Evolutionary conservation across 2,888 invertebrate genomes (phyloP), one percentile per base, ranked within the genome.

Genomic region (Ceraclea dissimilis): DNA sequence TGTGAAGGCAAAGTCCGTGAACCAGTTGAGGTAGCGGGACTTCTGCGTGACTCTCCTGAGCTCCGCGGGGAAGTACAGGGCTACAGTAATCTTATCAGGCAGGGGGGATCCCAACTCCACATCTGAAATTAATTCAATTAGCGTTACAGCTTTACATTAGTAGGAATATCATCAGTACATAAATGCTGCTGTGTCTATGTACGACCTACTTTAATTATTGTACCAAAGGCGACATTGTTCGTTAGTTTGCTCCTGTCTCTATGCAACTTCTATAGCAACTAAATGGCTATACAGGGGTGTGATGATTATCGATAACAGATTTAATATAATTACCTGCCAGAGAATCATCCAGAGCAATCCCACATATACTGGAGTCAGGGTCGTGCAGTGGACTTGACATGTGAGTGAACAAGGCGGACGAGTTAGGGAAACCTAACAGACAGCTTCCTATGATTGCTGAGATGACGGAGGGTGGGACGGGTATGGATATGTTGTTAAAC

Each of bases 1-100:
- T 0, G 83, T 84, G 69, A 84, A 91, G 47, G 85, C 69, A 2
- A 79, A 67, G 66, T 84, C 80, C 0, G 91, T 90, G 16, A 78
- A 73, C 91, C 91, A 92, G 53, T 70, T 72, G 13, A 62, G 63
- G 39, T 58, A 68, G 58, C 18, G 66, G 62, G 59, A 47, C 69
- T 64, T n/a, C 67, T 67, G 20, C 67, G 63, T 46, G 69, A 68
- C 11, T 10, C 64, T 65, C 19, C 85, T 75, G 20, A 82, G 75
- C 64, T 84, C 81, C 52, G 80, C 80, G 5, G 86, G 86, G 67
- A 85, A 86, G n/a, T 86, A 76, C 58, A 86, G 64, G 0, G 78
- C 66, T 60, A 81, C 79, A 1, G 75, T 69, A 33, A 85, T 66
- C 47, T 80, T 69, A 1, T 69, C 64, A 0, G 80, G 79, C 57